Evolutionary conservation across 2,113 vertebrate genomes (phyloP), one percentile per base, ranked within the genome.

Genomic region (Epinephelus fuscoguttatus): DNA sequence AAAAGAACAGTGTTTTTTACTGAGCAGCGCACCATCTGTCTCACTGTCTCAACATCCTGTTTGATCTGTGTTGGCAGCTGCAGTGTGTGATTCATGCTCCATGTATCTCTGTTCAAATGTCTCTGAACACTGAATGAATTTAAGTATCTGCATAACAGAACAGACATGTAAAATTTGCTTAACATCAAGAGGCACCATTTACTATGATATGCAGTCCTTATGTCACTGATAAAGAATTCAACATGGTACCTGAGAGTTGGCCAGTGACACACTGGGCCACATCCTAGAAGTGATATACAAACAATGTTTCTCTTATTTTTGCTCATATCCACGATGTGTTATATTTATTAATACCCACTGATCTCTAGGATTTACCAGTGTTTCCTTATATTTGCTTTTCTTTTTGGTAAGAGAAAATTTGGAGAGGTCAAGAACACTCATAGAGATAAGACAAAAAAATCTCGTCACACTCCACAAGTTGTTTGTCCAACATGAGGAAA

Each of bases 31-130:
- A 37, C 66, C 66, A 56, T 76, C 83, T 33, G 71, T 82, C 81
- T 59, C 21, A 12, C 47, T 63, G 45, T 21, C 70, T 81, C 75
- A n/a, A 60, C 78, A n/a, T 84, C 66, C 30, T 25, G 66, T 63
- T 19, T 42, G 49, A 84, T 62, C 19, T 47, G 19, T 40, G 47
- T 17, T 70, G 75, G 63, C 53, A 70, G 74, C 59, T 13, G 72
- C 25, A 25, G 4, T 11, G 37, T 23, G 45, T 27, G 70, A 61
- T 49, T 2, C 70, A 71, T 57, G 40, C 52, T 59, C 15, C 45
- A 40, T 15, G 47, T 15, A 30, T 49, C 17, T 62, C 50, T 62
- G 15, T 27, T 75, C 40, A 61, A 10, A 40, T 52, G 49, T 30
- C 61, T 30, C 45, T 64, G 23, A 42, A 37, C 9, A 0, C 42